Base-by-base conservation (phyloP, 2,888 invertebrate genomes). In the Drosophila neotestacea region DNA sequence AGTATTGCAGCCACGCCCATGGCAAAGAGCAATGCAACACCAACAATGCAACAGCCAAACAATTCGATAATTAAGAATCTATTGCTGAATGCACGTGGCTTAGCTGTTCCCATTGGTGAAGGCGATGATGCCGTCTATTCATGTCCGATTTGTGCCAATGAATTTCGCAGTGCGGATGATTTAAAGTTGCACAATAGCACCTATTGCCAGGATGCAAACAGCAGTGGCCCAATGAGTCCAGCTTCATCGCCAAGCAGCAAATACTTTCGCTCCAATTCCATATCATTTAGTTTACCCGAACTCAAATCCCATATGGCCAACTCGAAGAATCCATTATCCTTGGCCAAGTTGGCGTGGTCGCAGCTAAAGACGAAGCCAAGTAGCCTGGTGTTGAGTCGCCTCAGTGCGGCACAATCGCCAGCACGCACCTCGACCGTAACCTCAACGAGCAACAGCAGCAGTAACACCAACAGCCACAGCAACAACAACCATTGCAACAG, bases 101-200 rank as follows among this genome's bases (percentile, higher is more conserved):
- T 92, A 65, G 91, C 91, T 1, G 90, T 93, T 16, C 92, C 94
- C 42, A 92, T 93, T 44, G 93, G 93, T 16, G 95, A 95, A 80
- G 94, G 94, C 94, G 78, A 95, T 2, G 94, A 94, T 74, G 94
- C 94, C 4, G 93, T 95, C 70, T 95, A 95, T 91, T 94, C 95
- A 41, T 97, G 97, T 89, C 95, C 95, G 0, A 93, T 95, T 58
- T 98, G 97, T 91, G 95, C 95, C 88, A 95, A 95, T 89, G 94
- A 95, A 32, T 97, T 96, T 89, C 94, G 96, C 89, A 96, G 96
- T 81, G 95, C 95, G 41, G 97, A 97, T 75, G 96, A 96, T 89
- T 93, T 97, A 79, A 96, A 96, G 90, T 94, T 96, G 65, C 97
- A 98, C 91, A 95, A 95, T 87, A 94, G 95, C 89, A 95, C 95